phyloP scores from a whole-genome alignment of 2,113 vertebrate genomes.

The Anolis sagrei region DNA sequence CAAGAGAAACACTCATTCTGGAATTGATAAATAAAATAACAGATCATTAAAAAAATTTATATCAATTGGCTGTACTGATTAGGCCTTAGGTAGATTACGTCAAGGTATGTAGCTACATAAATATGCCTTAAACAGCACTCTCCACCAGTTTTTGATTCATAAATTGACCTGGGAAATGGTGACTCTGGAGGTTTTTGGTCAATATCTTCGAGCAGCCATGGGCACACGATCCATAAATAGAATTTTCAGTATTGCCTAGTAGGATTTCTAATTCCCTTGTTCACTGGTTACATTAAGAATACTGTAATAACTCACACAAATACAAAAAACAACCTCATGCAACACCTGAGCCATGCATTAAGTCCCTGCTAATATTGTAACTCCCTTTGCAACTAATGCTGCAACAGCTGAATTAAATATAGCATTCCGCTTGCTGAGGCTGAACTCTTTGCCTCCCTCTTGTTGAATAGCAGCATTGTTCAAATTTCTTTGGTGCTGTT shows the following conservation, averaged over 20 bases:
- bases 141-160: no score
- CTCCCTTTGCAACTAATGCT: neutral
- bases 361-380: neutral
- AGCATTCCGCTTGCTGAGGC: neutral
- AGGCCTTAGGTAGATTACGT: no score
- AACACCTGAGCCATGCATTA: neutral
- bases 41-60: no score
- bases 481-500: neutral
- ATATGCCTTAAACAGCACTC: no score
- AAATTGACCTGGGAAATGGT: no score
- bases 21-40: no score
- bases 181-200: no score
- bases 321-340: neutral
- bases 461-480: neutral
- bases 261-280: neutral
- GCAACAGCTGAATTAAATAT: neutral
- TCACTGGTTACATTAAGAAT: neutral
- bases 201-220: no score
- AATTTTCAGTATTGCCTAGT: neutral
- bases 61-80: no score
- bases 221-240: no score
- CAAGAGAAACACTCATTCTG: no score
- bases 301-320: neutral
- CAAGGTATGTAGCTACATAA: no score
- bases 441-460: neutral